phyloP scores from a whole-genome alignment of 2,888 invertebrate genomes.

The Eucriotettix oculatus region DNA sequence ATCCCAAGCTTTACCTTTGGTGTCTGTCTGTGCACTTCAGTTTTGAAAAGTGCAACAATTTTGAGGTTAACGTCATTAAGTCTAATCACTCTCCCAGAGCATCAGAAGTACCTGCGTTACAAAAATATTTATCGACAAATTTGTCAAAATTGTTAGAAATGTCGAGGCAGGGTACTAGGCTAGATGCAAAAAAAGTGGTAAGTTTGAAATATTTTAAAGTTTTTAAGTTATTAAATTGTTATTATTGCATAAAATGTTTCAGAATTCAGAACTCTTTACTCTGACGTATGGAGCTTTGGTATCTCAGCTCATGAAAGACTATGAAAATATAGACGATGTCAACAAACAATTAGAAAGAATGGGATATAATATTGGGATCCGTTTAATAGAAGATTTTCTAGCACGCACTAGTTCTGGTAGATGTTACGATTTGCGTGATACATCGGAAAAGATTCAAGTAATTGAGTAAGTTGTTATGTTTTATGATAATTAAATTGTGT shows the following conservation, averaged over 20 bases:
- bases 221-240: neutral
- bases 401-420: constrained; percentile 78
- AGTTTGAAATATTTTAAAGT: neutral
- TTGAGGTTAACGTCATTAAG: no score
- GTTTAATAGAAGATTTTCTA: constrained; percentile 93
- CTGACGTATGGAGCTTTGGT: constrained; percentile 96
- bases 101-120: no score
- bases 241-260: constrained; percentile 19
- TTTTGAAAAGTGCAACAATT: no score
- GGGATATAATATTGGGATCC: constrained; percentile 96
- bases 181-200: constrained; percentile 65
- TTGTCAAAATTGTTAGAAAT: constrained; percentile 23
- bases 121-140: no score
- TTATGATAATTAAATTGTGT: neutral
- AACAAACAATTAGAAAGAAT: constrained; percentile 90
- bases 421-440: constrained; percentile 91
- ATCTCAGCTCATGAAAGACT: constrained; percentile 90
- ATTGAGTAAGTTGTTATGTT: constrained; percentile 27
- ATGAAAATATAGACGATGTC: constrained; percentile 92
- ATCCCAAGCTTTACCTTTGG: no score
- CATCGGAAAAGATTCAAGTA: constrained; percentile 86
- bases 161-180: constrained; percentile 51
- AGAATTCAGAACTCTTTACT: constrained; percentile 93
- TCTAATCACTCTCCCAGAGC: no score
- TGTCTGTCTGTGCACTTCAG: no score